Conservation (phyloP, 92 coral and sea anemone species). For the Montipora capitata region DNA sequence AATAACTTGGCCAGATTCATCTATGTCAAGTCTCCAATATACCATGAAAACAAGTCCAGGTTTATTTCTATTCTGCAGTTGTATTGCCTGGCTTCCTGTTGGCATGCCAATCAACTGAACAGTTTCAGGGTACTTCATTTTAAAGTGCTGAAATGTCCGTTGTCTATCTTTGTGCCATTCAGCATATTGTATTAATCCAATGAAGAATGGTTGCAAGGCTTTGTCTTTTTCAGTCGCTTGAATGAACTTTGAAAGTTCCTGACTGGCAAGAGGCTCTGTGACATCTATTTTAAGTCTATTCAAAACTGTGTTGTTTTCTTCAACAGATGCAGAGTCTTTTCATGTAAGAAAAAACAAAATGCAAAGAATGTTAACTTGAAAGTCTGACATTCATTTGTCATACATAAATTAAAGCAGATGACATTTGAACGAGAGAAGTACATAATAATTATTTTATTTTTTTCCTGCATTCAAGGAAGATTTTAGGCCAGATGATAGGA, state of each 20-base stretch:
- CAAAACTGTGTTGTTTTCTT: slow-evolving; percentile 50
- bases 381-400: no score
- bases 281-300: slow-evolving; percentile 62
- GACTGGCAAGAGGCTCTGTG: slow-evolving; percentile 63
- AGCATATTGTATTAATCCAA: slow-evolving; percentile 79
- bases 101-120: slow-evolving; percentile 64
- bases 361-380: not conserved
- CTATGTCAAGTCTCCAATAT: slow-evolving; percentile 79
- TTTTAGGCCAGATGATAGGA: no score
- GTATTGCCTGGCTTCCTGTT: slow-evolving; percentile 67
- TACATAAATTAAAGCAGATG: no score
- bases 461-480: no score
- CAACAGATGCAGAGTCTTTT: slow-evolving; percentile 38
- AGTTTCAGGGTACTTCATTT: slow-evolving; percentile 79
- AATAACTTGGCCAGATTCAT: slow-evolving; percentile 60
- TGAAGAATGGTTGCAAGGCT: slow-evolving; percentile 79
- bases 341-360: slow-evolving; percentile 5
- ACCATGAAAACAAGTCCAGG: slow-evolving; percentile 75
- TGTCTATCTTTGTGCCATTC: slow-evolving; percentile 78
- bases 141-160: slow-evolving; percentile 88
- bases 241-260: slow-evolving; percentile 77
- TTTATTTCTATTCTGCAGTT: slow-evolving; percentile 67
- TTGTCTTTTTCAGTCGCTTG: slow-evolving; percentile 69
- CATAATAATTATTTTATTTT: no score
- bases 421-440: no score